Evolutionary conservation across 2,113 vertebrate genomes (phyloP), one percentile per base, ranked within the genome.

Genomic region (Pangasianodon hypophthalmus): DNA sequence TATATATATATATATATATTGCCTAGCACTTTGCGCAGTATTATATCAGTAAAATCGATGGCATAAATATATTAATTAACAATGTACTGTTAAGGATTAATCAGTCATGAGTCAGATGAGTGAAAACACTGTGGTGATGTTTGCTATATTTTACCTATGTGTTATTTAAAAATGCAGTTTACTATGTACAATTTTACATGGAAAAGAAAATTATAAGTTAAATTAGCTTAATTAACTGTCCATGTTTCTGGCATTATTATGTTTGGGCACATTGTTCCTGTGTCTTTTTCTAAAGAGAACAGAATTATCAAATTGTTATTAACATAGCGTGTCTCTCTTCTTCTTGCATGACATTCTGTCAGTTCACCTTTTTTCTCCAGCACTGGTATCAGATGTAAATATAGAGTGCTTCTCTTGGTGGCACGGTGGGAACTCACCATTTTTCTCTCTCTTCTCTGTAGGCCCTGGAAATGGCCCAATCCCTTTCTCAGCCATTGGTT

Each of bases 401-500:
- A 75, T 79, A 92, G 80, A 75, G 91, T 90, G 19, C 77, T 32
- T 64, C 69, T 85, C 79, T 69, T 85, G 84, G 41, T 69, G 84
- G 62, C 9, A 50, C 52, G 19, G 84, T 86, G 84, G 46, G 41
- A 85, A 64, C 44, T 48, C 41, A 26, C 54, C 37, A 64, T 50
- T 82, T 83, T 62, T 60, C 91, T 90, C 92, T 92, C 90, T 92
- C 93, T 92, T 90, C 90, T 93, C 93, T 92, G 92, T 93, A 92
- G 93, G 92, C 91, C 93, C 92, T 37, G 16, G 92, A 92, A 94
- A 94, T 90, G 89, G 92, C 92, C 93, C 94, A 92, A 88, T 94
- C 94, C 93, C 94, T 91, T 94, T 95, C 95, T 94, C 54, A 56
- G 95, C 93, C 93, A 95, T 95, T 91, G 93, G 91, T 95, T 96